A percentile compares a stretch with the other conserved stretches of the same genome.
phyloP scores from a whole-genome alignment of 2,888 invertebrate species.

The Agrochola lychnidis region DNA sequence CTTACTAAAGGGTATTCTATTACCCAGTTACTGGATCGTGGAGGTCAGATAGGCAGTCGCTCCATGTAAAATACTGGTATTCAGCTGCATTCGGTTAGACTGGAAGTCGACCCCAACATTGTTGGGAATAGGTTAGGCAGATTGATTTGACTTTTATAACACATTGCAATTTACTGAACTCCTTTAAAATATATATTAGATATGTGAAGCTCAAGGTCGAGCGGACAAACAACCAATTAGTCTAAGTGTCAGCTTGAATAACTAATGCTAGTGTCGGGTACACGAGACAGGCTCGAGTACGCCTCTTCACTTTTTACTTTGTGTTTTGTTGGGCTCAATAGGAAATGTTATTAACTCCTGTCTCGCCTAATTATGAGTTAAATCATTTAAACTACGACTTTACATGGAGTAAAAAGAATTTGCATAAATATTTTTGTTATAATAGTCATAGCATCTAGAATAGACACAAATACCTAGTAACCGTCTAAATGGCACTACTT shows the following conservation, averaged over 20 bases:
- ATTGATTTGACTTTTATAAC: too few relatives aligned
- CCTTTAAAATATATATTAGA: not conserved
- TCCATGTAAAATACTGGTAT: too few relatives aligned
- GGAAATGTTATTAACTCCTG: not conserved
- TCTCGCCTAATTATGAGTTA: not conserved
- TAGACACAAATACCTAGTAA: not conserved
- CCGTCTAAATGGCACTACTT: not conserved
- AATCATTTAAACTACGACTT: not conserved
- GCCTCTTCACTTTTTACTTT: not conserved
- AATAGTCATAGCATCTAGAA: not conserved
- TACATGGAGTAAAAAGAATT: not conserved
- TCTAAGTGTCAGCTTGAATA: slow-evolving; percentile 18
- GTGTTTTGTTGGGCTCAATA: not conserved
- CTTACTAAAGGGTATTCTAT: too few relatives aligned
- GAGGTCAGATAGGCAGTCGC: too few relatives aligned
- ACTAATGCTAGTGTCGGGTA: slow-evolving; percentile 18
- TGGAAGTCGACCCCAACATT: too few relatives aligned
- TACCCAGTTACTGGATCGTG: too few relatives aligned
- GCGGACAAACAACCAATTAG: slow-evolving; percentile 16
- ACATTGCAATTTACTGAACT: not conserved
- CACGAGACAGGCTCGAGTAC: not conserved
- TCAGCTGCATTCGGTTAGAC: too few relatives aligned
- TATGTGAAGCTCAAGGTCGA: slow-evolving; percentile 13
- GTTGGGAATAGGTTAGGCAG: too few relatives aligned
- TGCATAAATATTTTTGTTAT: not conserved